Base-by-base conservation (phyloP, 2,797 vertebrate species). In the Typhlichthys eigenmanni region DNA sequence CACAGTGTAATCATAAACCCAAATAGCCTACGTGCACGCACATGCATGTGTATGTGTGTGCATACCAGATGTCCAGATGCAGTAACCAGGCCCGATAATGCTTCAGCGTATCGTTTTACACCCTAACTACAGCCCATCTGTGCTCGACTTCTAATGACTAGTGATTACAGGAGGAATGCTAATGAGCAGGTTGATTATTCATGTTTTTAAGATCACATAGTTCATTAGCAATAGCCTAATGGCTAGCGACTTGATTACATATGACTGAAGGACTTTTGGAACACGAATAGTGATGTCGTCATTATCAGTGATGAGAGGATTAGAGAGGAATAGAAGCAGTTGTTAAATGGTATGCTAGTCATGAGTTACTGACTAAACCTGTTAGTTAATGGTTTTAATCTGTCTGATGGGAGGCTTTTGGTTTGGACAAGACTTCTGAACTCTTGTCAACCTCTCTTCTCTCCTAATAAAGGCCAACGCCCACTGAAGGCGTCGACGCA, bases 41-140 rank as follows among this genome's bases (percentile, higher is more conserved):
- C 8, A 48, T 11, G 47, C 57, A 57, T 34, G 16, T 34, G 34
- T 29, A 38, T 29, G 24, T 38, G 34, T 34, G 34, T 38, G 34
- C 34, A 38, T 8, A 38, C 34, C 34, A 38, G 34, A 38, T 38
- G 34, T 38, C 34, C 17, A 16, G 52, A 4, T 24, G 17, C 52
- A 29, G 83, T 85, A 83, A 80, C 69, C 66, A 79, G 58, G 61
- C 72, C 43, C 17, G 64, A 84, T 87, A 84, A 88, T 83, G 77
- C 77, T 80, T 77, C 87, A 59, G 69, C 53, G 74, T 74, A 16
- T 91, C 82, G 74, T 8, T 75, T 88, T 84, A 81, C 69, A 60
- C 52, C 59, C 70, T 66, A 84, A 68, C 74, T 80, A 79, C 71
- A 71, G 78, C 71, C 84, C 65, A 81, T 75, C 73, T 82, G 85